Evolutionary conservation across 2,113 vertebrate genomes (phyloP), one percentile per base, ranked within the genome.

Genomic region (Prochilodus magdalenae): DNA sequence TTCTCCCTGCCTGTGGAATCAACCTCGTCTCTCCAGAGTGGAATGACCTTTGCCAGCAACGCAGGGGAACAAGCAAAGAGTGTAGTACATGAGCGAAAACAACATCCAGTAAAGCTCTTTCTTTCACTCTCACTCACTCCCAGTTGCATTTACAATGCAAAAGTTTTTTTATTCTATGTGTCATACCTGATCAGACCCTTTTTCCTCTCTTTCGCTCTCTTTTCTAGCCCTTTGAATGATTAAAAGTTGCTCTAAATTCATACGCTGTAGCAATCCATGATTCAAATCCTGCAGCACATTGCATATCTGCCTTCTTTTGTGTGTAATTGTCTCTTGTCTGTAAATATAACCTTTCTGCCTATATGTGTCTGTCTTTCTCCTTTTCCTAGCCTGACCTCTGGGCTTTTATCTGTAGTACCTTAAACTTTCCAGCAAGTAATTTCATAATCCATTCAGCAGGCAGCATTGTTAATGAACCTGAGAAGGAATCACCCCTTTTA

Each of bases 71-170:
- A 73, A 80, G 79, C 44, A 51, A 59, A 73, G 70, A 53, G 44
- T 71, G 44, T 80, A 62, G 73, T 53, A 66, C 79, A 73, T 63
- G 79, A 80, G 59, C 44, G 73, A 73, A 73, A 80, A 80, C 74
- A 76, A 76, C 78, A 63, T 65, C 70, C 13, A 65, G 44, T 70
- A 73, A 63, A 73, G 20, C 47, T 59, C 18, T 80, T 73, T 62
- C 69, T 79, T 36, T 80, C 59, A 29, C 49, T 49, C 67, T 40
- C 47, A 26, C 67, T 47, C 44, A 5, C 66, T 72, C 26, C 36
- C 33, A 71, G 77, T 79, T 62, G 44, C 67, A 80, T 60, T 60
- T 60, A 60, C 57, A 60, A 30, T 16, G 71, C 12, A 14, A 51
- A 16, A 80, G 44, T 77, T 77, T 60, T 24, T 26, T 60, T 60